Conservation (phyloP, 2,888 invertebrate genomes). For the Trichacis sp. region DNA sequence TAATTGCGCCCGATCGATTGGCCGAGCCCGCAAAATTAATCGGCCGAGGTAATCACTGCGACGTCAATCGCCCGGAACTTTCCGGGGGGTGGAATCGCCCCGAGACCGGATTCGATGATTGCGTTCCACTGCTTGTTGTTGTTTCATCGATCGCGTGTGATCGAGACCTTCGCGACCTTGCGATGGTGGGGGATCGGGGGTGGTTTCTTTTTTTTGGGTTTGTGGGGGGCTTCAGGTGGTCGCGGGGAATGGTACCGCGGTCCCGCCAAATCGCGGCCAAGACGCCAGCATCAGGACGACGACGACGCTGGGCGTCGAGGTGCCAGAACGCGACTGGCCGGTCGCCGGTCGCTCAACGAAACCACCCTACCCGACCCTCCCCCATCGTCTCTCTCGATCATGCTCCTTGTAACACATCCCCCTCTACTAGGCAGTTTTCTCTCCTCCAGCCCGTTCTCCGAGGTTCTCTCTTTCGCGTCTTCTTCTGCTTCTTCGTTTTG, state of each 20-base stretch:
- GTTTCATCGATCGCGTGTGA: conserved; percentile 1
- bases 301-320: conserved; percentile 51
- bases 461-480: neutral
- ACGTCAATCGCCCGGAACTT: conserved; percentile 22
- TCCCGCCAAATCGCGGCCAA: conserved; percentile 15
- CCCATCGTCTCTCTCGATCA: conserved; percentile 25
- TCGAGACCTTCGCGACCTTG: neutral
- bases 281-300: conserved; percentile 43
- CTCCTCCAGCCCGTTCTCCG: conserved; percentile 16
- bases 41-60: conserved; percentile 31
- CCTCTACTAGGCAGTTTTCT: too few relatives aligned
- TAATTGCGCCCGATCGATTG: conserved; percentile 22
- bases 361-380: conserved; percentile 46
- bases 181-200: neutral
- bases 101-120: conserved; percentile 21
- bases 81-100: conserved; percentile 13
- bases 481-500: conserved; percentile 21
- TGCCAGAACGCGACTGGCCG: conserved; percentile 64
- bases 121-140: too few relatives aligned
- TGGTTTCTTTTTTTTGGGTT: neutral
- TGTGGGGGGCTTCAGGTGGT: too few relatives aligned
- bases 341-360: conserved; percentile 58
- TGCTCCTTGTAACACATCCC: conserved; percentile 27
- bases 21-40: conserved; percentile 31
- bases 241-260: conserved; percentile 6